Evolutionary conservation across 1,140 invertebrate species (phyloP).

Genomic region (Camponotus floridanus): DNA sequence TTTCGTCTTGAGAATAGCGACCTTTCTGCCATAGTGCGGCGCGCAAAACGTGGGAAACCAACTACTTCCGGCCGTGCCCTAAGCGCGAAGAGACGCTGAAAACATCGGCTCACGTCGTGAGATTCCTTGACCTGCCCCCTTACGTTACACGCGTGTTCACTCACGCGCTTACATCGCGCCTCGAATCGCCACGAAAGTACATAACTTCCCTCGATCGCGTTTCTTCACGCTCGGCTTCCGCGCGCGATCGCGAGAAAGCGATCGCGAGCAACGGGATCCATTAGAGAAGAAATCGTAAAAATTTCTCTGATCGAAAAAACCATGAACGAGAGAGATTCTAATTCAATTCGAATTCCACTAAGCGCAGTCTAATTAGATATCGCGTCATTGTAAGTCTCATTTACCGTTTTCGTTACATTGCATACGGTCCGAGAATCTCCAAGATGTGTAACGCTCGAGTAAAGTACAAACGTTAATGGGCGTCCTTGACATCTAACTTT

Average conservation of each 20-base stretch:
- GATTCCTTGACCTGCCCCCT: conserved; percentile 21
- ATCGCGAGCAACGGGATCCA: conserved; percentile 27
- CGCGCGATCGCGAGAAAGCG: conserved; percentile 40
- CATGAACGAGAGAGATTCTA: not conserved
- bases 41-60: conserved; percentile 14
- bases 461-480: not conserved
- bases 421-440: too few species aligned
- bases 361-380: not conserved
- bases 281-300: not conserved
- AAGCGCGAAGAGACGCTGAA: not conserved
- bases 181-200: not conserved
- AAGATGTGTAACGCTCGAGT: too few species aligned
- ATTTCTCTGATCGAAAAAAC: not conserved
- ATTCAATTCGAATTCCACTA: not conserved
- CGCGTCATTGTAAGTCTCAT: not conserved
- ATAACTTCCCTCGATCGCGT: not conserved
- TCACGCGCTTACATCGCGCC: not conserved
- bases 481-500: conserved; percentile 34
- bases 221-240: conserved; percentile 17
- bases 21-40: conserved; percentile 22
- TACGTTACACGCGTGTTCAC: conserved; percentile 17
- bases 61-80: conserved; percentile 19
- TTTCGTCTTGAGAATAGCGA: conserved; percentile 10
- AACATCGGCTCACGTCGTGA: not conserved
- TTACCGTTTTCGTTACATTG: not conserved